Base-by-base conservation (phyloP, 2,797 vertebrate species). In the Eulemur coronatus region DNA sequence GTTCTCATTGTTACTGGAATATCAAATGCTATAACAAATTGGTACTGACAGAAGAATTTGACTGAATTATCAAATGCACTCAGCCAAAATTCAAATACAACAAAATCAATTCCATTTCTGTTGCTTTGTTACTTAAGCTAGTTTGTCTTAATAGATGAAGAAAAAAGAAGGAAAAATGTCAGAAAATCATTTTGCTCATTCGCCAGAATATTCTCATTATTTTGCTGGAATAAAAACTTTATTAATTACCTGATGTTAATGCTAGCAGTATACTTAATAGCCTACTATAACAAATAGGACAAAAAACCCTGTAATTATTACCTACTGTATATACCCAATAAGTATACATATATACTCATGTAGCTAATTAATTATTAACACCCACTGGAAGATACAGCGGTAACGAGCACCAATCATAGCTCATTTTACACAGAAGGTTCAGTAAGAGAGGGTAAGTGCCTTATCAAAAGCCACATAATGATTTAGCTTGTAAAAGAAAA, bases 21-120 rank as follows among this genome's bases (percentile, higher is more conserved):
- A 94, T 75, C 72, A 97, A 95, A 94, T 96, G 57, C 20, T 76
- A 3, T 67, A 91, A 63, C 67, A 94, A 92, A 96, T 82, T 85
- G 88, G 0, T 88, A 88, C 72, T 85, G 46, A 79, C 87, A 94
- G 38, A 96, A 96, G 24, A 88, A 94, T 75, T 92, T 96, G 80
- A 90, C 18, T 73, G 61, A 90, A 76, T 88, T 96, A 96, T 94
- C 38, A 97, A 84, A 91, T 82, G 22, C 28, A 89, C 18, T 95
- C 63, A 91, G 59, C 46, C 63, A 94, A 96, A 89, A 80, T 93
- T 95, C 24, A 67, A 84, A 86, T 65, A 86, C 33, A 96, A 80
- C 28, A 69, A 92, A 96, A 94, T 89, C 81, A 92, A 79, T 89
- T 72, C 6, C 2, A 63, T 78, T 93, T 80, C 48, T 84, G 8